These are phyloP conservation scores for Centroberyx gerrardi DNA, from an alignment of 2,797 vertebrate species.

Conservation along the genomic window DNA sequence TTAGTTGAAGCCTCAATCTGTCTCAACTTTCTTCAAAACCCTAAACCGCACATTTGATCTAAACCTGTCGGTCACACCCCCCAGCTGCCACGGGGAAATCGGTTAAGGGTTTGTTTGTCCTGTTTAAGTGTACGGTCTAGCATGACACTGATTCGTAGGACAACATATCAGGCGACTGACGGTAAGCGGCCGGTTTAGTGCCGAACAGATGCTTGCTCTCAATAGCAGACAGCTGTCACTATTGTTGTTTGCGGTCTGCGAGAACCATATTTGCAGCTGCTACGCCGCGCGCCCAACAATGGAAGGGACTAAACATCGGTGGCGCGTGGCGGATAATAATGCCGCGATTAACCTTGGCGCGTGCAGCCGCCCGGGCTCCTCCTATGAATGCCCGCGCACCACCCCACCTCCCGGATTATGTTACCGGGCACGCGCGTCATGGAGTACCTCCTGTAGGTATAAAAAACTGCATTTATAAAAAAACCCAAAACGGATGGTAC, in stretches of 20 bases:
- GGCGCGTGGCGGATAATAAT: slow-evolving; percentile 89
- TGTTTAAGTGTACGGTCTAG: slow-evolving; percentile 67
- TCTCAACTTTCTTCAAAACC: slow-evolving; percentile 58
- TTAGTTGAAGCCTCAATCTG: slow-evolving; percentile 4
- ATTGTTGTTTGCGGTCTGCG: slow-evolving; percentile 87
- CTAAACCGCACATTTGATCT: slow-evolving; percentile 59
- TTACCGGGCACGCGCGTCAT: slow-evolving; percentile 76
- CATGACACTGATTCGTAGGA: slow-evolving; percentile 82
- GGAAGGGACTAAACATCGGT: slow-evolving; percentile 79
- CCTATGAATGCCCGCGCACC: slow-evolving; percentile 62
- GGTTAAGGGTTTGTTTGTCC: slow-evolving; percentile 73
- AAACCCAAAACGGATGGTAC: background rate
- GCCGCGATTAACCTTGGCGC: slow-evolving; percentile 87
- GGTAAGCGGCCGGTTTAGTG: slow-evolving; percentile 85
- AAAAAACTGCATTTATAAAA: background rate
- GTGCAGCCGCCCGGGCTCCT: slow-evolving; percentile 77
- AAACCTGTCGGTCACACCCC: slow-evolving; percentile 69
- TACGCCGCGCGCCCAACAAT: slow-evolving; percentile 83
- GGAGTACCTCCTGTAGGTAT: slow-evolving; percentile 8
- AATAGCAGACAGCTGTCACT: slow-evolving; percentile 89
- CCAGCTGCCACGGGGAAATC: slow-evolving; percentile 50
- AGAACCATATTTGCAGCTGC: slow-evolving; percentile 89
- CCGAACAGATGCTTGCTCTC: slow-evolving; percentile 87
- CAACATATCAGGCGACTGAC: slow-evolving; percentile 76
- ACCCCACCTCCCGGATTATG: slow-evolving; percentile 73